Conservation (phyloP, 1,140 invertebrate genomes). For the Subanguina moxae region DNA sequence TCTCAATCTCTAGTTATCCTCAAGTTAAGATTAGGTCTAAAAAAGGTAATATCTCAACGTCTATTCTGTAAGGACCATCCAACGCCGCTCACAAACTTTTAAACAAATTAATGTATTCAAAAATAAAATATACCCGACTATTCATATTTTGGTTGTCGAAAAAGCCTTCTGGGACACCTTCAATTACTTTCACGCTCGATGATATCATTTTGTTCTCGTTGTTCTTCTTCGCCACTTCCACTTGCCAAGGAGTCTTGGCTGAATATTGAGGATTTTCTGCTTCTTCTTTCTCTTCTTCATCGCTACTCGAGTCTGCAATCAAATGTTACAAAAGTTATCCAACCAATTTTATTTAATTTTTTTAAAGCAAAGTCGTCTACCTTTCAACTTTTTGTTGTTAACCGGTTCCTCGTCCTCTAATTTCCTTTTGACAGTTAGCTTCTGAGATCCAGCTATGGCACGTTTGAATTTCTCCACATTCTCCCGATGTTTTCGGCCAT, state of each 20-base stretch:
- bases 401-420: background rate
- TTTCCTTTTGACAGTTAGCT: constrained; percentile 7
- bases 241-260: constrained; percentile 19
- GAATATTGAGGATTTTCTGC: background rate
- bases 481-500: constrained; percentile 31
- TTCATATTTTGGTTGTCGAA: constrained; percentile 30
- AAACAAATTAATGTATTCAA: no score
- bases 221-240: constrained; percentile 7
- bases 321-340: constrained; percentile 9
- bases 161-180: constrained; percentile 28
- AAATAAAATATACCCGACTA: constrained; percentile 16
- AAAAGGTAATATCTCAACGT: no score
- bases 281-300: background rate
- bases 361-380: background rate
- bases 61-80: no score
- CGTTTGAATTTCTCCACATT: constrained; percentile 19
- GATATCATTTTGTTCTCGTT: background rate
- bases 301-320: background rate
- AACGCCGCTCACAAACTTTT: no score
- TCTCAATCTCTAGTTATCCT: no score
- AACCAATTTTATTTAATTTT: background rate
- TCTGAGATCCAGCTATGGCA: background rate
- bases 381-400: background rate
- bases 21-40: no score
- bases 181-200: constrained; percentile 17